Evolutionary conservation across 2,113 vertebrate genomes (phyloP), one percentile per base, ranked within the genome.

Genomic region (Paraplagusia blochii): DNA sequence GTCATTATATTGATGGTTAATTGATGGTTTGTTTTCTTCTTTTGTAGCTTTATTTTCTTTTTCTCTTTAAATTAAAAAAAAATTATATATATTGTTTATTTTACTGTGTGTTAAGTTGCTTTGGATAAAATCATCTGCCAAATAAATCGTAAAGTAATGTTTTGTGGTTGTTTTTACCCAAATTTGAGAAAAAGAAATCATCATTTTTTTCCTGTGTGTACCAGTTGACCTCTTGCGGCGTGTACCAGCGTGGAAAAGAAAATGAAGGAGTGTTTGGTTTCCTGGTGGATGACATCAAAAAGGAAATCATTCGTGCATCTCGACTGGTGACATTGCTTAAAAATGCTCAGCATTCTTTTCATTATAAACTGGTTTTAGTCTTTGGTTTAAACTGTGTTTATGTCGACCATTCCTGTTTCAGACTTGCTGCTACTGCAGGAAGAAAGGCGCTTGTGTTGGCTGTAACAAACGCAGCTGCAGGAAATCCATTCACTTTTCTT

Each of bases 161-260:
- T n/a, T n/a, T n/a, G n/a, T n/a, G n/a, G n/a, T n/a, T n/a, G n/a
- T n/a, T n/a, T n/a, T n/a, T n/a, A n/a, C n/a, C n/a, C n/a, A n/a
- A n/a, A n/a, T n/a, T n/a, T n/a, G n/a, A n/a, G n/a, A n/a, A n/a
- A n/a, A n/a, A n/a, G n/a, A n/a, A n/a, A n/a, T n/a, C n/a, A n/a
- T 29, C 22, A 29, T 29, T 29, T 4, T 18, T 17, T 17, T 47
- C 22, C 18, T 43, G 11, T 55, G 7, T 57, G 14, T 74, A 49
- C 12, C 71, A 99, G 96, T 82, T 99, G 74, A 94, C 94, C 81
- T 94, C 96, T 40, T 95, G 94, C 88, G 97, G 97, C 38, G 90
- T 99, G 75, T 98, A 93, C 90, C 96, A 99, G 79, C 91, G 93
- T 44, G 97, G 97, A 14, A 52, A 92, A 78, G 95, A 99, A 75